Evolutionary conservation across 2,113 vertebrate genomes (phyloP), one percentile per base, ranked within the genome.

Genomic region (Rhegmatorhina hoffmannsi): DNA sequence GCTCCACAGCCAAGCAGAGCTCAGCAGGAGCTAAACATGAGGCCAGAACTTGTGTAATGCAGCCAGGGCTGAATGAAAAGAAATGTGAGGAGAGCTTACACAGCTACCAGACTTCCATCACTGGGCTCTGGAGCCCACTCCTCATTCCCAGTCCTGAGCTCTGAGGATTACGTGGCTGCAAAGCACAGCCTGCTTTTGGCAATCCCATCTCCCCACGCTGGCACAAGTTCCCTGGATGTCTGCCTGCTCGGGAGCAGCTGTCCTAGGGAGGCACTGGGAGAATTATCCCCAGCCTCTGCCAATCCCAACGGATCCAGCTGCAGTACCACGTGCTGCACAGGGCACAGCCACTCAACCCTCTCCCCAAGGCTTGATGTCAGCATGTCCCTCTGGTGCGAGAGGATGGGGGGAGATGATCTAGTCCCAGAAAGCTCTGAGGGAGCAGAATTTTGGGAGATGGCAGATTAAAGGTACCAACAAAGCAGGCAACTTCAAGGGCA

Each of bases 171-270:
- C 16, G 6, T 8, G 26, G 31, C 58, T 47, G n/a, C 44, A 34
- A 75, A 70, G 44, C 7, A 43, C 36, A 70, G n/a, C 5, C 63
- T 50, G 64, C 11, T 81, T 25, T 63, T 52, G 36, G 63, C 1
- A 1, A 25, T 20, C 17, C 9, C 6, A 40, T 8, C 40, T 33
- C 11, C 15, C 20, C 14, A 18, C 16, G 17, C 40, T 1, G 2
- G 63, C 19, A 18, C 19, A 47, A 7, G 26, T 69, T 28, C 29
- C 40, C 44, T 36, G 31, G 70, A 13, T n/a, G 9, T 11, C 56
- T 16, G 20, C 21, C 26, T 72, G 66, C 50, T 53, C 25, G 7
- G 8, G 34, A 16, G 43, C 8, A 43, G 52, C n/a, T 60, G 40
- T 16, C 34, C 2, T 3, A n/a, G 18, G 67, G 26, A 18, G 13